phyloP scores from a whole-genome alignment of 2,797 vertebrate species.

The Discoglossus pictus region DNA sequence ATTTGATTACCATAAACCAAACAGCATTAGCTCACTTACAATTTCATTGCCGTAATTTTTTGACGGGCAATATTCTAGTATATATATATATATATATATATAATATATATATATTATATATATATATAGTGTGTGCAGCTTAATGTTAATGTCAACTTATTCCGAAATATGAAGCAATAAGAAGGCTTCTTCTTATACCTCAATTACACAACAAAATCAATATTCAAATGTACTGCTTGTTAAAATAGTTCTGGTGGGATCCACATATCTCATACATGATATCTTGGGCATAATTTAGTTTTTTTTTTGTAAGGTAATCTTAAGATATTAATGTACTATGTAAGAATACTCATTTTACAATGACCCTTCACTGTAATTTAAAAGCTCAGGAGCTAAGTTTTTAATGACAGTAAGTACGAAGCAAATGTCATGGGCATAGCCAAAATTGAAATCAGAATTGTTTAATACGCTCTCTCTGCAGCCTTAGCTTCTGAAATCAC shows the following conservation, averaged over 20 bases:
- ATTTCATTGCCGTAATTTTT: too few relatives aligned
- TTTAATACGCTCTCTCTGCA: conserved; percentile 47
- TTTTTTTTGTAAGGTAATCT: conserved; percentile 49
- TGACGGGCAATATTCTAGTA: too few relatives aligned
- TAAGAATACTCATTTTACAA: conserved; percentile 50
- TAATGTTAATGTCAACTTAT: too few relatives aligned
- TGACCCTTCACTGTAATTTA: conserved; percentile 50
- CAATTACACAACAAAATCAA: conserved; percentile 33
- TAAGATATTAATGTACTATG: conserved; percentile 47
- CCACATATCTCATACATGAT: conserved; percentile 41
- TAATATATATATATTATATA: too few relatives aligned
- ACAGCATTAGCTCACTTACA: too few relatives aligned
- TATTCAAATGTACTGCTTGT: conserved; percentile 25
- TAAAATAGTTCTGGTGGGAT: conserved; percentile 39
- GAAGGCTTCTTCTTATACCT: too few relatives aligned
- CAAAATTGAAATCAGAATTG: conserved; percentile 46
- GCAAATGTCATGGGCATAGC: conserved; percentile 53
- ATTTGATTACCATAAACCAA: too few relatives aligned
- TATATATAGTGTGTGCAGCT: too few relatives aligned
- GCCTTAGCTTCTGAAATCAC: conserved; percentile 37
- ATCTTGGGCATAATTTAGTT: conserved; percentile 47
- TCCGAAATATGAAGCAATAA: too few relatives aligned
- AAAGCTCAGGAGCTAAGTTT: conserved; percentile 53
- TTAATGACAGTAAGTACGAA: conserved; percentile 47
- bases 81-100: too few relatives aligned